phyloP scores from a whole-genome alignment of 2,113 vertebrate genomes.

The Fulmarus glacialis region DNA sequence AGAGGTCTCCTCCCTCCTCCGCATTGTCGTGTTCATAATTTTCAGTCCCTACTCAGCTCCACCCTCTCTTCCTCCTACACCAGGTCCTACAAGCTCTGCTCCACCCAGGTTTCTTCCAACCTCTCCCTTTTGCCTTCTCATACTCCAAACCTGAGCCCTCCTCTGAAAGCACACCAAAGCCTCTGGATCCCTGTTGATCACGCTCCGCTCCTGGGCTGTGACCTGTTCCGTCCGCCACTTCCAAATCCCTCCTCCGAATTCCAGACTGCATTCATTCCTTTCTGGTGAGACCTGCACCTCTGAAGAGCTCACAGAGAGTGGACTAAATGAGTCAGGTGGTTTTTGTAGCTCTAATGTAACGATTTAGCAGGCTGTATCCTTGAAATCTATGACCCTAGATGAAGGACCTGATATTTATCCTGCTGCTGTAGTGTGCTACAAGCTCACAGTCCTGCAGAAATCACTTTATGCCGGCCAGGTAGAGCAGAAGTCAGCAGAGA shows the following conservation, averaged over 20 bases:
- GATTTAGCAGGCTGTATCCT: neutral
- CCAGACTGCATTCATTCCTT: neutral
- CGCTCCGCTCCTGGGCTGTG: neutral
- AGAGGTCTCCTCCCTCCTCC: neutral
- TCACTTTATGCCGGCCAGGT: neutral
- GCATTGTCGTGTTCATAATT: neutral
- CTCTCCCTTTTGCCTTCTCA: neutral
- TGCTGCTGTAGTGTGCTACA: neutral
- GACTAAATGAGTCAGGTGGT: neutral
- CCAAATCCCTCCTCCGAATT: neutral
- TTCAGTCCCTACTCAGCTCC: neutral
- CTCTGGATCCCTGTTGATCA: neutral
- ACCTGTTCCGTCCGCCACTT: rapidly evolving
- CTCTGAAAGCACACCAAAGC: neutral
- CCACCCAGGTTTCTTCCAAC: neutral
- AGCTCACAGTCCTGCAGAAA: neutral
- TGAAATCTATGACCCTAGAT: rapidly evolving
- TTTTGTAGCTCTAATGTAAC: rapidly evolving
- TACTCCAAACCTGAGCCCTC: neutral
- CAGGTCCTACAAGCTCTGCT: neutral
- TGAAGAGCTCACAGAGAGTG: neutral
- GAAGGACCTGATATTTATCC: neutral
- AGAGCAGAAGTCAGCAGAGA: rapidly evolving
- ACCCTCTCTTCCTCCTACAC: neutral
- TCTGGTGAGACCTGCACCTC: neutral